Base-by-base conservation (phyloP, 2,797 vertebrate species). In the Chaetodon trifasciatus region DNA sequence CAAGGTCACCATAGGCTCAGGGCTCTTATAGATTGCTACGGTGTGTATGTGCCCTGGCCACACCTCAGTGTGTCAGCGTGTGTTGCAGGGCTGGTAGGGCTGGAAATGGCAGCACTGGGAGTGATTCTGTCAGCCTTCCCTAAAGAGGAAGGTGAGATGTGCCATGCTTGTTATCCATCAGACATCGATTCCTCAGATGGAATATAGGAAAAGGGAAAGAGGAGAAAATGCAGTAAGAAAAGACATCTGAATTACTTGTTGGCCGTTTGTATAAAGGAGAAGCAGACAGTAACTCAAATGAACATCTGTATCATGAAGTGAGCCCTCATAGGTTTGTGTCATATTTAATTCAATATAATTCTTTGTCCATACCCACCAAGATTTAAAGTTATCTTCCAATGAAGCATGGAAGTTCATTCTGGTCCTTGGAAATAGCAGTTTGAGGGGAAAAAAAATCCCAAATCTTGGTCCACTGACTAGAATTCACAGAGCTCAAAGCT, bases 81-180 rank as follows among this genome's bases (percentile, higher is more conserved):
- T 76, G 85, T 90, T 78, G 84, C 74, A 91, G 90, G 90, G 68
- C 80, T 53, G 66, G 76, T 76, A 94, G 95, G 96, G 49, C 49
- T 94, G 90, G 94, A 95, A 96, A 95, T 93, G 95, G 93, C 94
- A 93, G 91, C 93, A 89, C 76, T 84, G 92, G 94, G 95, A 96
- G 90, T 72, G 94, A 95, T 95, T 95, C 91, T 94, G 95, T 96
- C 96, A 95, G 95, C 94, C 91, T 93, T 93, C 86, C 92, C 88
- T 84, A 87, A 94, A 95, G 95, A 95, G 87, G 70, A 91, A 92
- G 88, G 93, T 93, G 95, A 95, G 94, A 92, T 91, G 91, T 93
- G 93, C 95, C 91, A 80, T 91, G 93, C 95, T 95, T 94, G 94
- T 94, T 95, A 96, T 96, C 96, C 95, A 96, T 97, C 95, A 96